A percentile compares a stretch with the other conserved stretches of the same genome.
These are phyloP conservation scores for Ashinkailepas kermadecensis DNA, from an alignment of 2,888 invertebrate species.

Conservation along the genomic window DNA sequence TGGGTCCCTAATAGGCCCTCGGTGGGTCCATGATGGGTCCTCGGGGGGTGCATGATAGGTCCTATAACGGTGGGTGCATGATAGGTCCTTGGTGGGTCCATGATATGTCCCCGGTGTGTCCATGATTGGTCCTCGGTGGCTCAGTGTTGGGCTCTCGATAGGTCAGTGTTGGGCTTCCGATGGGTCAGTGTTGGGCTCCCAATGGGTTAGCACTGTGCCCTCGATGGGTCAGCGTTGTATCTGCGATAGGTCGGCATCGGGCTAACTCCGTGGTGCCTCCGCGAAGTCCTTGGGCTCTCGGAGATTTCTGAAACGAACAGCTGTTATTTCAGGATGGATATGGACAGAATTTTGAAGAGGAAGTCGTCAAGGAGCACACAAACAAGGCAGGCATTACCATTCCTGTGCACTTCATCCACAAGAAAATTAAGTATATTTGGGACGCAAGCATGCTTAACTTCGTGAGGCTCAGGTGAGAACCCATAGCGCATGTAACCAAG, in stretches of 20 bases:
- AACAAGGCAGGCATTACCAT: neutral
- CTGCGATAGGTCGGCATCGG: neutral
- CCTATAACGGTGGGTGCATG: too few relatives aligned
- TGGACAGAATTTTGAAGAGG: neutral
- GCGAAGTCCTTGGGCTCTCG: too few relatives aligned
- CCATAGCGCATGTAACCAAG: too few relatives aligned
- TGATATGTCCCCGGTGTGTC: too few relatives aligned
- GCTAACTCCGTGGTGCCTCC: neutral
- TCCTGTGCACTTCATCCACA: conserved; percentile 40
- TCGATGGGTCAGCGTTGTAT: neutral
- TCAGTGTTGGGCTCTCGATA: neutral
- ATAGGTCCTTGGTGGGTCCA: too few relatives aligned
- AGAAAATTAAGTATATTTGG: conserved; percentile 46
- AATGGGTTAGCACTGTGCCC: neutral
- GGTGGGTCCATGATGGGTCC: too few relatives aligned
- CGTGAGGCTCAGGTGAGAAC: conserved; percentile 38
- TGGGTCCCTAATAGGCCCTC: too few relatives aligned
- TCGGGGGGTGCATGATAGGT: too few relatives aligned
- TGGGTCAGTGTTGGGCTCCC: neutral
- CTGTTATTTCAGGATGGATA: neutral
- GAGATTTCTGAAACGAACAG: too few relatives aligned
- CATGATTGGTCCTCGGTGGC: too few relatives aligned
- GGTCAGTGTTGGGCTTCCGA: conserved; percentile 28
- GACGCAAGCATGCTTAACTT: conserved; percentile 38
- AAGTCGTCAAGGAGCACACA: neutral